Base-by-base conservation (phyloP, 1,140 invertebrate genomes). In the Globodera ellingtonae region DNA sequence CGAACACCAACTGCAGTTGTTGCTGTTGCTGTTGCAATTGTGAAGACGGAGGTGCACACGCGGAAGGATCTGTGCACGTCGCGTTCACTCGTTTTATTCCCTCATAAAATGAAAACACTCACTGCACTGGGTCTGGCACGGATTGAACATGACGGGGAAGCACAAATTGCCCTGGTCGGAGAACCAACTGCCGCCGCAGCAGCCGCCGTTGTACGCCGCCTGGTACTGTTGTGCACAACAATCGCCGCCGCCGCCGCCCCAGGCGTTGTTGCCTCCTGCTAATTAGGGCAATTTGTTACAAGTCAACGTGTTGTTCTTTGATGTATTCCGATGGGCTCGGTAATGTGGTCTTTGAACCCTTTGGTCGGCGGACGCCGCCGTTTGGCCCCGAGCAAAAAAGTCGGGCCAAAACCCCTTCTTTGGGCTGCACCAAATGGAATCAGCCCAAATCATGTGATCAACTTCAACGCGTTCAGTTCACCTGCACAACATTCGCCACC, bases 111-210 rank as follows among this genome's bases (percentile, higher is more conserved):
- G 3, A 0, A 5, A 59, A 52, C 7, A 59, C 56, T 59, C 15
- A 59, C 56, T 59, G 56, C 56, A 67, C 75, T 65, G 66, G 0
- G 24, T 44, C 35, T 77, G 47, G 44, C 76, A 78, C 24, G 76
- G 66, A 21, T 8, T 78, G 76, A 65, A 78, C 18, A 47, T 78
- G 21, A 78, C 66, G 44, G 76, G 76, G 21, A 71, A 67, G 66
- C 76, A 78, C 50, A 78, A n/a, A 6, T 66, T 66, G 21, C 76
- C 76, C 50, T 78, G 59, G 1, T 78, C 21, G 76, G 9, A 9
- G 59, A 78, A 78, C 76, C 76, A 78, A 47, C 21, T 78, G 66
- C 76, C 76, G 50, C 72, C 76, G 48, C 76, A 78, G 21, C 76
- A 78, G 66, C 76, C 76, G 21, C 71, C 71, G 9, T 72, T 78